Evolutionary conservation across 1,140 invertebrate genomes (phyloP).

Genomic region (Ceratosolen solmsi): DNA sequence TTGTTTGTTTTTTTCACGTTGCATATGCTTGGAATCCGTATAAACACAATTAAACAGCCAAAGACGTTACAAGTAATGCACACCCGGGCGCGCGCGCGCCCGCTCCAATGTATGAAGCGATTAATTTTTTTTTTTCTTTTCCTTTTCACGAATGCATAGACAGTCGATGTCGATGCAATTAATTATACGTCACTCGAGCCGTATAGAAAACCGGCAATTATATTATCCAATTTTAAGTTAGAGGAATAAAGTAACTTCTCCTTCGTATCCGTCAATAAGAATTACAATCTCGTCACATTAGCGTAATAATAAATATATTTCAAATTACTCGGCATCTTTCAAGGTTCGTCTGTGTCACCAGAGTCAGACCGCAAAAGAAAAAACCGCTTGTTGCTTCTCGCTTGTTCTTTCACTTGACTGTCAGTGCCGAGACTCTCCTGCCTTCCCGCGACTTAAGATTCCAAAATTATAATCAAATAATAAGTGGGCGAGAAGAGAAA

Average conservation of each 20-base stretch:
- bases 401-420: not conserved
- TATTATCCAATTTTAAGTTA: not conserved
- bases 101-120: no score
- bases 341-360: slow-evolving; percentile 15
- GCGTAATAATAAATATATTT: not conserved
- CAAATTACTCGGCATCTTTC: slow-evolving; percentile 16
- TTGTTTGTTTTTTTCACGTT: no score
- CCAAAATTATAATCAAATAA: not conserved
- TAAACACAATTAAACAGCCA: no score
- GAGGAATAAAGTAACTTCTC: not conserved
- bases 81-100: no score
- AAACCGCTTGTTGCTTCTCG: not conserved
- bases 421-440: not conserved
- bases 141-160: no score
- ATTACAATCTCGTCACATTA: not conserved
- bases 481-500: not conserved
- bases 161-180: no score
- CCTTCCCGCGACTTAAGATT: not conserved
- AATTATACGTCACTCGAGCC: no score
- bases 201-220: no score
- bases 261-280: not conserved
- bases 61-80: no score
- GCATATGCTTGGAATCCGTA: no score
- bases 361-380: not conserved
- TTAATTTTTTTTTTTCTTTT: no score